These are phyloP conservation scores for Acleris literana DNA, from an alignment of 2,888 invertebrate species.

Conservation along the genomic window DNA sequence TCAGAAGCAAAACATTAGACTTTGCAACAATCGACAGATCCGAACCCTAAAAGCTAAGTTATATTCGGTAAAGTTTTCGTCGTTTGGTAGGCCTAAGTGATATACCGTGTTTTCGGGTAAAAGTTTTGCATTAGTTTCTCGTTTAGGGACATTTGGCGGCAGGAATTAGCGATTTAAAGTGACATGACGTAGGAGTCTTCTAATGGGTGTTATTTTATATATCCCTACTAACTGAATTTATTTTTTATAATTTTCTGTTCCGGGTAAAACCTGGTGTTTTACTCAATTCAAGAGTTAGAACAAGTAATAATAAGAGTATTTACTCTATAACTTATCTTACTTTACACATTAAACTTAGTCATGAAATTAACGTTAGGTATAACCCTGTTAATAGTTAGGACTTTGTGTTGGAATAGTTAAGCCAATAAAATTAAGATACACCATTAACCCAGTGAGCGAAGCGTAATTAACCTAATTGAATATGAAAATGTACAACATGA, in stretches of 20 bases:
- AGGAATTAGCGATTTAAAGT: slow-evolving; percentile 1
- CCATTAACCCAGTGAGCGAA: too few species aligned
- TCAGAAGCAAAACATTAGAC: slow-evolving; percentile 2
- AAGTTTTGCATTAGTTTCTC: slow-evolving; percentile 29
- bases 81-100: slow-evolving; percentile 18
- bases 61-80: slow-evolving; percentile 16
- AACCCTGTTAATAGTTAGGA: not conserved
- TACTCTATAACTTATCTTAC: too few species aligned
- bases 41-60: slow-evolving; percentile 34
- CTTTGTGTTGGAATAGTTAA: not conserved
- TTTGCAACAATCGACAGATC: slow-evolving; percentile 21
- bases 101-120: slow-evolving; percentile 28
- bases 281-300: too few species aligned
- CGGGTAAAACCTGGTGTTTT: too few species aligned
- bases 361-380: not conserved
- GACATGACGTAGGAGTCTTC: not conserved
- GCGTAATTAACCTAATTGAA: too few species aligned
- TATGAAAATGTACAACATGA: too few species aligned
- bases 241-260: too few species aligned
- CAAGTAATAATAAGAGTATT: too few species aligned
- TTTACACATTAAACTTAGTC: not conserved
- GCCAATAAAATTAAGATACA: too few species aligned
- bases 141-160: slow-evolving; percentile 2
- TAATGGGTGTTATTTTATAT: too few species aligned
- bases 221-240: too few species aligned